Conservation (phyloP, 2,888 invertebrate genomes). For the Rotaria sp. region DNA sequence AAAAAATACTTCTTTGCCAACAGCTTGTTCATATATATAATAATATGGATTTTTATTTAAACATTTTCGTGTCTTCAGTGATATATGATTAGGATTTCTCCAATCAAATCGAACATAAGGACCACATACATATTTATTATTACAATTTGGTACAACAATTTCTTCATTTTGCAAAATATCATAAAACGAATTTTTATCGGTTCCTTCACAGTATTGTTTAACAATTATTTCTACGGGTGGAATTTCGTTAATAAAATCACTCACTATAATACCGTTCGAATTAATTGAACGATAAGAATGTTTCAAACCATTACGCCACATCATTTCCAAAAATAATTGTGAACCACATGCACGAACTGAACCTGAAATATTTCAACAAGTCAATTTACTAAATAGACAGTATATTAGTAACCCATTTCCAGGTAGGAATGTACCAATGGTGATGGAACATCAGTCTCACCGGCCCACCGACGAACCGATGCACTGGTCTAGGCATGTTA, state of each 20-base stretch:
- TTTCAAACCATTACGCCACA: constrained; percentile 13
- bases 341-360: constrained; percentile 9
- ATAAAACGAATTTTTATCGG: neutral
- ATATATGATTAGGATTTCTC: constrained; percentile 8
- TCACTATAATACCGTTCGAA: neutral
- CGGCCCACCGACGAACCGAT: too few species aligned
- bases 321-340: neutral
- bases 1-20: neutral
- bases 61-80: neutral
- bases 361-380: neutral
- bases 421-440: too few species aligned
- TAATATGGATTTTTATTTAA: neutral
- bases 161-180: neutral
- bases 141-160: neutral
- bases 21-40: neutral
- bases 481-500: too few species aligned
- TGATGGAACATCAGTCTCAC: too few species aligned
- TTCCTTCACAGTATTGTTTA: neutral
- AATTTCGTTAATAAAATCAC: neutral
- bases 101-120: neutral
- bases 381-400: too few species aligned
- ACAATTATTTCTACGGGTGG: neutral
- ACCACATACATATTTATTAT: neutral
- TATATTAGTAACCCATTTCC: too few species aligned
- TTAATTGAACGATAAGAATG: neutral